Conservation (phyloP, 1,140 invertebrate species). For the Drosophila parvula region DNA sequence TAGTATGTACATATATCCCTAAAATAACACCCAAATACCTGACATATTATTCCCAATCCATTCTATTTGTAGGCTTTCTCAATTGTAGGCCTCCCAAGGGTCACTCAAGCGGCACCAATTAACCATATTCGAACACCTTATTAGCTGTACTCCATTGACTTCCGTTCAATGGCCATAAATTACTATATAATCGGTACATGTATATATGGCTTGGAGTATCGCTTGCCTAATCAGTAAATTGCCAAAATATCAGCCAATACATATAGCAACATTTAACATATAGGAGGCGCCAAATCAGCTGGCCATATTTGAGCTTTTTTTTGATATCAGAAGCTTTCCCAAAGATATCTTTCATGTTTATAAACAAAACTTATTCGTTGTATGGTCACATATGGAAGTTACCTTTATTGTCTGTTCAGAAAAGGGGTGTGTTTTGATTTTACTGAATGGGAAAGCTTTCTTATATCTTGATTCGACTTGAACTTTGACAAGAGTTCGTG, state of each 20-base stretch:
- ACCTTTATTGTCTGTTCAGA: not conserved
- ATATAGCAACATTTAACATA: slow-evolving; percentile 22
- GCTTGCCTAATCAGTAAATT: slow-evolving; percentile 45
- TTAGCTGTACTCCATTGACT: slow-evolving; percentile 30
- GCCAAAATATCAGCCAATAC: slow-evolving; percentile 27
- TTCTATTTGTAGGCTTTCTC: not conserved
- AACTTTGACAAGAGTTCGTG: slow-evolving; percentile 9
- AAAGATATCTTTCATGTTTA: slow-evolving; percentile 26
- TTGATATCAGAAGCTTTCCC: slow-evolving; percentile 21
- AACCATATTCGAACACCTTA: slow-evolving; percentile 20
- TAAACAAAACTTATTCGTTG: slow-evolving; percentile 12
- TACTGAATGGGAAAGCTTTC: slow-evolving; percentile 1
- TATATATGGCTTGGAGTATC: slow-evolving; percentile 25
- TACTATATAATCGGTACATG: slow-evolving; percentile 17
- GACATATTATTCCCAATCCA: not conserved
- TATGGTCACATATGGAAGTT: not conserved
- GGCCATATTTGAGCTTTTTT: slow-evolving; percentile 25
- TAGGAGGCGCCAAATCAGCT: not conserved
- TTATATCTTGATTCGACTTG: slow-evolving; percentile 15
- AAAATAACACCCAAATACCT: not conserved
- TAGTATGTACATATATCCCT: too few relatives aligned
- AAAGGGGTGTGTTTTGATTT: slow-evolving; percentile 28
- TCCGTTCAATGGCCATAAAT: slow-evolving; percentile 41
- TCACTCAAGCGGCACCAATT: slow-evolving; percentile 58
- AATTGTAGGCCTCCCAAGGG: slow-evolving; percentile 2